A percentile compares a stretch with the other conserved stretches of the same genome.
These are phyloP conservation scores for Peromyscus melanophrys DNA, from an alignment of 2,797 vertebrate genomes.

Conservation along the genomic window DNA sequence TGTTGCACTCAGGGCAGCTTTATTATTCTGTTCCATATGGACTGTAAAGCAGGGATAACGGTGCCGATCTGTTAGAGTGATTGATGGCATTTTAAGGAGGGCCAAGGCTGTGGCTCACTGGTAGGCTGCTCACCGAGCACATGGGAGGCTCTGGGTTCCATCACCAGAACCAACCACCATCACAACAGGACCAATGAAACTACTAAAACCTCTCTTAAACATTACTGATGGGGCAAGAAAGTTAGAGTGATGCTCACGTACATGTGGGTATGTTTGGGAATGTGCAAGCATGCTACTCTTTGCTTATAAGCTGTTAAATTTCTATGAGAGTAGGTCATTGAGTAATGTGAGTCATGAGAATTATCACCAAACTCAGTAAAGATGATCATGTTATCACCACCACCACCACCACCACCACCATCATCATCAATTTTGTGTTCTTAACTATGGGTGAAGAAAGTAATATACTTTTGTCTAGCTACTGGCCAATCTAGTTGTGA, in stretches of 20 bases:
- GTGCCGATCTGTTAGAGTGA: not conserved
- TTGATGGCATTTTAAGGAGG: not conserved
- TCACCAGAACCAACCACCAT: not conserved
- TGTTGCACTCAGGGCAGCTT: not conserved
- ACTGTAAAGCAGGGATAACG: not conserved
- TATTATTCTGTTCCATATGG: not conserved
- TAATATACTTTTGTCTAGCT: not conserved
- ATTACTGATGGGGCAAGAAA: not conserved
- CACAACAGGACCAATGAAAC: not conserved
- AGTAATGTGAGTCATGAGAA: not conserved
- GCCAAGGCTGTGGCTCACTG: too few relatives aligned
- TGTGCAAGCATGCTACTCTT: not conserved
- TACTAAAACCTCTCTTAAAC: not conserved
- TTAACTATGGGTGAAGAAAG: conserved; percentile 48
- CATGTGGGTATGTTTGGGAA: not conserved
- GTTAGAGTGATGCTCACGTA: not conserved
- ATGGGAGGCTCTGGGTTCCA: not conserved
- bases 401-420: not conserved
- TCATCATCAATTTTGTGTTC: conserved; percentile 30
- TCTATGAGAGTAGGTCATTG: not conserved
- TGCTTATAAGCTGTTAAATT: not conserved
- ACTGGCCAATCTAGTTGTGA: conserved; percentile 41
- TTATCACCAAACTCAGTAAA: not conserved
- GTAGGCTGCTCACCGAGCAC: not conserved
- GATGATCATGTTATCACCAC: not conserved